Percentiles rank a stretch among this genome's conserved stretches.
Conservation (phyloP, 2,113 vertebrate genomes). For the Synodontis membranacea region DNA sequence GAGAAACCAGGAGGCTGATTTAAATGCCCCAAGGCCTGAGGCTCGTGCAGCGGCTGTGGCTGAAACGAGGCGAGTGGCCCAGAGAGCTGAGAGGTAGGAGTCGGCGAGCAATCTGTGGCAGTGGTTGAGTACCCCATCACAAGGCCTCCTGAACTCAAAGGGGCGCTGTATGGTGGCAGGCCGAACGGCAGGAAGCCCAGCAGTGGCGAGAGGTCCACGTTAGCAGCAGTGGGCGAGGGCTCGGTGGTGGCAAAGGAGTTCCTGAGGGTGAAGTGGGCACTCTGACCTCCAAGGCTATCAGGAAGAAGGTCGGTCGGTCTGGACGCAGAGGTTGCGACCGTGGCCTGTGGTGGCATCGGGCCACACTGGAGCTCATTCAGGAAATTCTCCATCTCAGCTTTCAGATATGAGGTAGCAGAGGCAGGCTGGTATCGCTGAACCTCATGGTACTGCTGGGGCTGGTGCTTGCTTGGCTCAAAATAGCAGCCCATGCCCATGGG, state of each 20-base stretch:
- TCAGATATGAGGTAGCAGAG: constrained; percentile 97
- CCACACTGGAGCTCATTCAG: constrained; percentile 91
- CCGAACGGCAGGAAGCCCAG: constrained; percentile 92
- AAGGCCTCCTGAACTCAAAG: constrained; percentile 83
- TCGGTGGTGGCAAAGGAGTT: constrained; percentile 84
- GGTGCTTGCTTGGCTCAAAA: constrained; percentile 70
- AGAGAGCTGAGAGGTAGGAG: constrained; percentile 58
- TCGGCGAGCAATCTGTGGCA: constrained; percentile 61
- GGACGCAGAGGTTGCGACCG: constrained; percentile 75
- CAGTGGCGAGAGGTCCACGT: constrained; percentile 93
- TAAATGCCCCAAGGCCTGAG: constrained; percentile 86
- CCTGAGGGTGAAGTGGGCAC: constrained; percentile 82
- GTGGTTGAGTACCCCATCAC: constrained; percentile 86
- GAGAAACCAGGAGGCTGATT: constrained; percentile 89
- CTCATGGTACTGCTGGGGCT: constrained; percentile 76
- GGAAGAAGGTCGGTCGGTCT: constrained; percentile 80
- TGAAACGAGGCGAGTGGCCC: constrained; percentile 71
- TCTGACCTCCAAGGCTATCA: constrained; percentile 74
- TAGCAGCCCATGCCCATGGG: constrained; percentile 72
- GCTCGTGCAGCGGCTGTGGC: constrained; percentile 78
- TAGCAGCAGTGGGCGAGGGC: constrained; percentile 84
- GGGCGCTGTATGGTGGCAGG: constrained; percentile 86
- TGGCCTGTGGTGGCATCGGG: constrained; percentile 78
- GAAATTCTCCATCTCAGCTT: constrained; percentile 92
- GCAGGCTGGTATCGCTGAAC: constrained; percentile 85